These are phyloP conservation scores for Pecten maximus DNA, from an alignment of 2,888 invertebrate genomes.

Conservation along the genomic window DNA sequence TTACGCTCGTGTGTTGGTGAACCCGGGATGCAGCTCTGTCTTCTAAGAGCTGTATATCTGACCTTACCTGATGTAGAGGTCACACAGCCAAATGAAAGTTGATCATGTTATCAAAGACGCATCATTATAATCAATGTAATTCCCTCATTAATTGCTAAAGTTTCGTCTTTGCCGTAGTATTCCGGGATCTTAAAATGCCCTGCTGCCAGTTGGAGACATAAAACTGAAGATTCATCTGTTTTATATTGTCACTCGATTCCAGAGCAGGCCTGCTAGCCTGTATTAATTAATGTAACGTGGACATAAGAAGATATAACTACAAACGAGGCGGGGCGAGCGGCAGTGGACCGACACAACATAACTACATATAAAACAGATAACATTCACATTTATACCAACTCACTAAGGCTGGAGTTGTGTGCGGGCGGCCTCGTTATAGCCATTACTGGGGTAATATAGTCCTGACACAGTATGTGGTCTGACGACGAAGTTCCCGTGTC, in stretches of 20 bases:
- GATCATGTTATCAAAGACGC: neutral
- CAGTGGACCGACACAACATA: neutral
- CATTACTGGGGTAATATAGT: neutral
- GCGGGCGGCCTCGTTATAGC: neutral
- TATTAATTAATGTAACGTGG: neutral
- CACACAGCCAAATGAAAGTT: neutral
- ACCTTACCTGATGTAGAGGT: neutral
- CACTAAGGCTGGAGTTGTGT: neutral
- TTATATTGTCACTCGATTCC: conserved; percentile 20
- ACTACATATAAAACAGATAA: conserved; percentile 10
- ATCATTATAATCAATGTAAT: neutral
- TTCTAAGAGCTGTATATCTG: neutral
- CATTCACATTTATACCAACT: neutral
- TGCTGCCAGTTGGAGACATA: neutral
- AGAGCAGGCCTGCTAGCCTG: neutral
- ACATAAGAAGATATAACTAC: neutral
- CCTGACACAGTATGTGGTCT: neutral
- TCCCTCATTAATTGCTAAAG: neutral
- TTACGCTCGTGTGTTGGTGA: neutral
- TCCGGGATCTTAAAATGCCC: neutral
- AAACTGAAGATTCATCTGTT: neutral
- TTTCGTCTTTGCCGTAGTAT: neutral
- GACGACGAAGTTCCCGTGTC: neutral
- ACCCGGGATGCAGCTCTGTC: neutral
- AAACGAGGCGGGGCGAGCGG: conserved; percentile 15